Percentiles rank a stretch among this genome's conserved stretches.
phyloP scores from a whole-genome alignment of 2,888 invertebrate genomes.

The Sinotaia quadrata region DNA sequence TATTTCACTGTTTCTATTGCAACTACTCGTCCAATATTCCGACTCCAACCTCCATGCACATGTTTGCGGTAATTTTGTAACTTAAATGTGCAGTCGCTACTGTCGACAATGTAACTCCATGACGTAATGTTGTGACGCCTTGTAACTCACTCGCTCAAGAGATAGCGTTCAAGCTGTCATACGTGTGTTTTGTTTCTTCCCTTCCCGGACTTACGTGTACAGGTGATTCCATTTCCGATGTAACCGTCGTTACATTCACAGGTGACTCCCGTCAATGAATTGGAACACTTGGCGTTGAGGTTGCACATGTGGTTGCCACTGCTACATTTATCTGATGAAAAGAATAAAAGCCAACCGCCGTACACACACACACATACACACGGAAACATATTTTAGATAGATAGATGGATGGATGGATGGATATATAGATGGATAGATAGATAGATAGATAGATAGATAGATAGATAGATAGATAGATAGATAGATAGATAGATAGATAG shows the following conservation, averaged over 20 bases:
- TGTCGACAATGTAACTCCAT: too few species aligned
- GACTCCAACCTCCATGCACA: too few species aligned
- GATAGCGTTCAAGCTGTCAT: too few species aligned
- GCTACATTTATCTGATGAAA: conserved; percentile 15
- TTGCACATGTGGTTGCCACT: conserved; percentile 21
- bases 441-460: not conserved
- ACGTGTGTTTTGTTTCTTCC: too few species aligned
- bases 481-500: not conserved
- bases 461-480: not conserved
- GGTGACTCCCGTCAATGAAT: not conserved
- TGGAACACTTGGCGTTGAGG: conserved; percentile 14
- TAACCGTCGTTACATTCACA: conserved; percentile 30
- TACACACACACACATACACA: conserved; percentile 9
- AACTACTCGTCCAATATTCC: too few species aligned
- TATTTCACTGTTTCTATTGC: too few species aligned
- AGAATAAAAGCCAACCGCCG: not conserved
- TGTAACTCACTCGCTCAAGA: too few species aligned
- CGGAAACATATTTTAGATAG: not conserved
- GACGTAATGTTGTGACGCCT: too few species aligned
- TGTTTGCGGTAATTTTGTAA: too few species aligned
- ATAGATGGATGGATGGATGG: not conserved
- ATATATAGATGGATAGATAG: not conserved
- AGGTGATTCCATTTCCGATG: conserved; percentile 10
- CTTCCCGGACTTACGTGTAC: conserved; percentile 34
- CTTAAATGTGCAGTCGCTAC: too few species aligned